A percentile compares a stretch with the other conserved stretches of the same genome.
Evolutionary conservation across 2,113 vertebrate species (phyloP).

Genomic region (Conger conger): DNA sequence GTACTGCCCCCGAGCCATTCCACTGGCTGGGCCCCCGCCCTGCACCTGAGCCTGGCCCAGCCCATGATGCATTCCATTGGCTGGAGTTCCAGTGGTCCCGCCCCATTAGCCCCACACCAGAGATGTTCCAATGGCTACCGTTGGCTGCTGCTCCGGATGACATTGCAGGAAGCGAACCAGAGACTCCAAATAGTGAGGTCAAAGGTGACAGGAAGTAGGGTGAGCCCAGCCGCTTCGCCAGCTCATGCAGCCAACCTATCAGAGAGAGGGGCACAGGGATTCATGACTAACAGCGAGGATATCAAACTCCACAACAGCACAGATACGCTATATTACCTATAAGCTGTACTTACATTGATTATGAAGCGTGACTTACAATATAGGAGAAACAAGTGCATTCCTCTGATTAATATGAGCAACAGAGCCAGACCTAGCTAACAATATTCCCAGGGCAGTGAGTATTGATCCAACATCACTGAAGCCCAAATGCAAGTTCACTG

Average conservation of each 20-base stretch:
- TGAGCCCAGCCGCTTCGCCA: constrained; percentile 74
- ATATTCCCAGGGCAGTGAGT: too few relatives aligned
- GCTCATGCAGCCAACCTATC: constrained; percentile 76
- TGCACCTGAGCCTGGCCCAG: neutral
- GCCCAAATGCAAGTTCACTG: too few relatives aligned
- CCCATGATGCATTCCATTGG: constrained; percentile 55
- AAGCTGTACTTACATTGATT: too few relatives aligned
- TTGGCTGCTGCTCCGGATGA: constrained; percentile 47
- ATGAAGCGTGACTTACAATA: too few relatives aligned
- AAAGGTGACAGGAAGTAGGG: constrained; percentile 65
- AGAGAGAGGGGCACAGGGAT: neutral
- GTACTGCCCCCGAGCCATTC: constrained; percentile 34
- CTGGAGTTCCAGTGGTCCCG: constrained; percentile 61
- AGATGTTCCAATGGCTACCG: constrained; percentile 61
- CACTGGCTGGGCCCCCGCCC: constrained; percentile 20
- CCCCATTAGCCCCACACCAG: constrained; percentile 46
- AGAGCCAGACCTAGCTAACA: too few relatives aligned
- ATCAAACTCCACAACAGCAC: neutral
- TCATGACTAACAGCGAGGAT: neutral
- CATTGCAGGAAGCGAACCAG: constrained; percentile 44
- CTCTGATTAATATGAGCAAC: too few relatives aligned
- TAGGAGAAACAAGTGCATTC: too few relatives aligned
- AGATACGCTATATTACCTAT: too few relatives aligned
- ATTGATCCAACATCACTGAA: too few relatives aligned
- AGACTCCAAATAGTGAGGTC: constrained; percentile 35